Conservation (phyloP, 2,888 invertebrate species). For the Melieria crassipennis region DNA sequence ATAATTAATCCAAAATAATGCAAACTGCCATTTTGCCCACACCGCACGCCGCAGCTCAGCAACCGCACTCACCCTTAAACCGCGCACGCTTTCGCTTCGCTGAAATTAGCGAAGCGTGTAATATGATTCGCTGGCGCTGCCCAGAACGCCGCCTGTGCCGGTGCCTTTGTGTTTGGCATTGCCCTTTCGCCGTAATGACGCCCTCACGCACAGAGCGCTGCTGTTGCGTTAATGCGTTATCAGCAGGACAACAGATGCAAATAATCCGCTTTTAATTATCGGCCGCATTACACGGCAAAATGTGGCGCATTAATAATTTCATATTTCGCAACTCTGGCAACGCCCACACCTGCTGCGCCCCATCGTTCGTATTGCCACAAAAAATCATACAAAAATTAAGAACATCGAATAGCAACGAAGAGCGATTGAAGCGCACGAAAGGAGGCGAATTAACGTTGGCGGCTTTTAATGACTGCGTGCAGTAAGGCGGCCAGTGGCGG, state of each 20-base stretch:
- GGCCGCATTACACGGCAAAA: constrained; percentile 18
- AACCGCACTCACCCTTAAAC: not conserved
- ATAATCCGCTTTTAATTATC: constrained; percentile 33
- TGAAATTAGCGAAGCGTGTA: constrained; percentile 11
- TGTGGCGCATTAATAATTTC: constrained; percentile 30
- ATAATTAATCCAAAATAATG: not conserved
- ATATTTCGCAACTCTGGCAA: constrained; percentile 11
- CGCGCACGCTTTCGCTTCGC: not conserved
- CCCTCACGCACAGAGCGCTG: no score
- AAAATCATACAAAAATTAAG: no score
- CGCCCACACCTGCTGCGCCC: no score
- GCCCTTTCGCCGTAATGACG: no score
- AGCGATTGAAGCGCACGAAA: no score
- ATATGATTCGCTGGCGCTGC: not conserved
- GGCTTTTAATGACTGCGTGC: not conserved
- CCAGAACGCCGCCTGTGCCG: no score
- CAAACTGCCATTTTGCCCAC: not conserved
- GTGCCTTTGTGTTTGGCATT: no score
- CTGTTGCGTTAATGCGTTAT: not conserved
- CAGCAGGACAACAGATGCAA: constrained; percentile 26
- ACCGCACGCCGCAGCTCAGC: not conserved
- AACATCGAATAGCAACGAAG: no score
- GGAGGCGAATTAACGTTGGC: no score
- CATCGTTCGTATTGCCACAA: no score
- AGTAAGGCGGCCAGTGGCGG: not conserved